Evolutionary conservation across 2,113 vertebrate genomes (phyloP).

Genomic region (Heterochromis multidens): DNA sequence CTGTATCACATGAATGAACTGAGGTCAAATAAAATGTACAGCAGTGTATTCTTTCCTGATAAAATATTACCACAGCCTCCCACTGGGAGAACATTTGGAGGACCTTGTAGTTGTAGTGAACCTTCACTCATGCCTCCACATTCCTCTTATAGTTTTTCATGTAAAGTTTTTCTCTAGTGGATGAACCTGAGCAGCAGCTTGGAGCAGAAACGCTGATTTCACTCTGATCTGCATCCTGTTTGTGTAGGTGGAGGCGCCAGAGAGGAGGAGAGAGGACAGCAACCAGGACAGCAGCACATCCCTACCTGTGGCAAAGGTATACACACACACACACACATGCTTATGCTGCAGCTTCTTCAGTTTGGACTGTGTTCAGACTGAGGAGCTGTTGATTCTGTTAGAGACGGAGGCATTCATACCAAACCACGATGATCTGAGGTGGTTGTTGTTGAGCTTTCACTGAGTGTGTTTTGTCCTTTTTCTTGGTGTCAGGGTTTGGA

Average conservation of each 20-base stretch:
- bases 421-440: background rate
- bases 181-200: background rate
- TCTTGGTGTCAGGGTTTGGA: background rate
- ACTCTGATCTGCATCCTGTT: background rate
- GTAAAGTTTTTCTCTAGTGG: background rate
- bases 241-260: conserved; percentile 28
- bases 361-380: too few relatives aligned
- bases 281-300: background rate
- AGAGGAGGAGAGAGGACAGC: background rate
- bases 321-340: background rate
- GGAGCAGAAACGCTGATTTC: background rate
- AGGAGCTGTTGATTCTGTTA: too few relatives aligned
- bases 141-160: background rate
- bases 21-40: too few relatives aligned
- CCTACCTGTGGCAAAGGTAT: conserved; percentile 34
- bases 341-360: too few relatives aligned
- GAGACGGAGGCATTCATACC: background rate
- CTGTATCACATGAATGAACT: background rate
- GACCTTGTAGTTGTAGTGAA: background rate
- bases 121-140: background rate
- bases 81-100: background rate
- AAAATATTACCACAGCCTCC: background rate
- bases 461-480: background rate
- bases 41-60: background rate
- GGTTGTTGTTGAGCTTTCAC: background rate